Conservation (phyloP, 1,140 invertebrate species). For the Melitaea cinxia region DNA sequence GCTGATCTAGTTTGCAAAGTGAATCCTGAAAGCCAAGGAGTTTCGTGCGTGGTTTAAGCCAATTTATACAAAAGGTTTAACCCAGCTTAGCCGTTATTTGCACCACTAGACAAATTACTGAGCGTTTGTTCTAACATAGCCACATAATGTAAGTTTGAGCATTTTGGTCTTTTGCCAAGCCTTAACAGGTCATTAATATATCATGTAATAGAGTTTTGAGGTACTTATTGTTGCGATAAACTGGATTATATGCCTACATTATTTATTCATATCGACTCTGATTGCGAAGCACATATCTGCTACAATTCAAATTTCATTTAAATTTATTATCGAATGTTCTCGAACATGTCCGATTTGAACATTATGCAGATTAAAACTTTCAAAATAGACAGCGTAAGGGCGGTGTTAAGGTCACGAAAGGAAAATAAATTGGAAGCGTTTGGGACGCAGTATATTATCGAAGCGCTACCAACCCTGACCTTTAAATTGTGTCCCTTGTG, state of each 20-base stretch:
- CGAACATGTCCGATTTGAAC: neutral
- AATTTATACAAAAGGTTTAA: slow-evolving; percentile 6
- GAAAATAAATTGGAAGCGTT: neutral
- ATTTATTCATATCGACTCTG: neutral
- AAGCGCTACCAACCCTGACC: neutral
- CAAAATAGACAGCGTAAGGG: neutral
- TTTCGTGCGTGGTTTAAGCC: neutral
- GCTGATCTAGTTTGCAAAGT: slow-evolving; percentile 6
- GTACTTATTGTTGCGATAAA: neutral
- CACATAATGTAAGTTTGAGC: slow-evolving; percentile 7
- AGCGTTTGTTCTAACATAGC: neutral
- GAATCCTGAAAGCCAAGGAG: slow-evolving; percentile 5
- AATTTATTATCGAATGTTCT: neutral
- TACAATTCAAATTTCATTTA: neutral
- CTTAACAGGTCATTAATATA: slow-evolving; percentile 6
- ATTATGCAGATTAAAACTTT: neutral
- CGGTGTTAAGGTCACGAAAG: neutral
- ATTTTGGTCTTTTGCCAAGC: slow-evolving; percentile 11
- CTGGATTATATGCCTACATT: neutral
- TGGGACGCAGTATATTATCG: neutral
- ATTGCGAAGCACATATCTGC: neutral
- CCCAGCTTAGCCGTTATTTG: slow-evolving; percentile 5
- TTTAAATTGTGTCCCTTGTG: neutral
- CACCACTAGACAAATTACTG: neutral
- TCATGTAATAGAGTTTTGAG: neutral